phyloP scores from a whole-genome alignment of 2,797 vertebrate genomes.

The Neosalanx taihuensis region DNA sequence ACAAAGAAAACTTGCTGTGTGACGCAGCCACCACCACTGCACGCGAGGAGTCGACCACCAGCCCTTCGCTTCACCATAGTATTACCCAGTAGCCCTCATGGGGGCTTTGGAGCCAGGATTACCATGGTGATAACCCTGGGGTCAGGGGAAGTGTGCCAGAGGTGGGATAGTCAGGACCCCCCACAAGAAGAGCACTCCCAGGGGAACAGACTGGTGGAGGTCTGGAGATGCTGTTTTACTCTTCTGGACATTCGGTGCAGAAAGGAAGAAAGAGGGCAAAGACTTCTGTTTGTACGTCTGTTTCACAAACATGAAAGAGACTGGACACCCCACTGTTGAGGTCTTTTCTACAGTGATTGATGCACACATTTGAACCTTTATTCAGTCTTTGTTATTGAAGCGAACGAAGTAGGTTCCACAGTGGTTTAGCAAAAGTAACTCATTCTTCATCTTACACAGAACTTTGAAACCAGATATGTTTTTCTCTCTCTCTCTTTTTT shows the following conservation, averaged over 20 bases:
- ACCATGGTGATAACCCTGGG: conserved; percentile 70
- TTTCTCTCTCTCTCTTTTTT: conserved; percentile 5
- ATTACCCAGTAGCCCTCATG: conserved; percentile 58
- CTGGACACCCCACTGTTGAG: too few relatives aligned
- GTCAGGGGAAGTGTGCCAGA: conserved; percentile 75
- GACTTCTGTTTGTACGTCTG: too few relatives aligned
- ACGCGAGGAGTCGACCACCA: conserved; percentile 22
- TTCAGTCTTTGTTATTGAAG: too few relatives aligned
- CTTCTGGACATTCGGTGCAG: not conserved
- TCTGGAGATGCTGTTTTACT: conserved; percentile 57
- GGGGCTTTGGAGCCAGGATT: conserved; percentile 59
- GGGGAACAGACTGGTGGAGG: conserved; percentile 42
- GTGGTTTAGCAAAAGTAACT: not conserved
- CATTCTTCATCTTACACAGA: not conserved
- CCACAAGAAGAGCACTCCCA: conserved; percentile 45
- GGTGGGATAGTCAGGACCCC: conserved; percentile 53
- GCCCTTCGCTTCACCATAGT: conserved; percentile 33
- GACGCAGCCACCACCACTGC: not conserved
- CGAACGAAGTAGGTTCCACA: too few relatives aligned
- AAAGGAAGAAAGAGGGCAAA: too few relatives aligned
- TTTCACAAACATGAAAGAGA: too few relatives aligned
- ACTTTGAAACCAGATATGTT: conserved; percentile 4
- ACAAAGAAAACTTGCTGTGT: not conserved
- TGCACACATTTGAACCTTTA: too few relatives aligned
- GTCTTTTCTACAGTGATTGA: too few relatives aligned